Percentiles rank a stretch among this genome's conserved stretches.
Evolutionary conservation across 2,797 vertebrate genomes (phyloP).

Genomic region (Chelonia mydas): DNA sequence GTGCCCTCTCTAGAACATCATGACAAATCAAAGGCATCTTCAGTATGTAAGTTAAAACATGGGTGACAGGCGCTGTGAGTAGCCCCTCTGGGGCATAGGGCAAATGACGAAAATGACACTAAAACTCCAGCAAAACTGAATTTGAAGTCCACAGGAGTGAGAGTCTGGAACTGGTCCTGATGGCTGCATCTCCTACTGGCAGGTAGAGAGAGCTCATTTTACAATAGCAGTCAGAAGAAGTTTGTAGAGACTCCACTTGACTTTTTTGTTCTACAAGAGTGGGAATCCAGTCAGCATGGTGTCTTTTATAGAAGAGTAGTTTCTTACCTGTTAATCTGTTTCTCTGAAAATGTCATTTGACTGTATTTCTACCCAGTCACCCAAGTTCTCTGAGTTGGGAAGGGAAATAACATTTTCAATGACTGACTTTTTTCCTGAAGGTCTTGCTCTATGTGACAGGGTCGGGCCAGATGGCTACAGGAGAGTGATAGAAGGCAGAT

Average conservation of each 20-base stretch:
- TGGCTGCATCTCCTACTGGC: not conserved
- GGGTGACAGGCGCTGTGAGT: not conserved
- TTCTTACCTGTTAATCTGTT: not conserved
- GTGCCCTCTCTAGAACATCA: not conserved
- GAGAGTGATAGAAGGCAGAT: too few species aligned
- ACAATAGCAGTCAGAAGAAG: not conserved
- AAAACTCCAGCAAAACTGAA: not conserved
- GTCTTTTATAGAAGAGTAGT: not conserved
- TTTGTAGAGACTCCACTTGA: not conserved
- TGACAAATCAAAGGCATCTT: not conserved
- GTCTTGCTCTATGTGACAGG: not conserved
- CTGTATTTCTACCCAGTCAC: rapidly evolving
- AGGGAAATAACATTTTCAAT: not conserved
- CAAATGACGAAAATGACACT: not conserved
- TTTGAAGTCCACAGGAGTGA: not conserved
- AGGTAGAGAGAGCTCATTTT: not conserved
- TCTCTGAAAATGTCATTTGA: not conserved
- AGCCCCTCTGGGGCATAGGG: not conserved
- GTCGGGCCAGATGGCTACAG: too few species aligned
- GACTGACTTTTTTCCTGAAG: not conserved
- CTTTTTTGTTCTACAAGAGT: not conserved
- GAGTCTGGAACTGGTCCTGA: not conserved
- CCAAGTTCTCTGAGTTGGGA: not conserved
- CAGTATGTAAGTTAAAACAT: rapidly evolving
- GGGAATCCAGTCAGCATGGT: not conserved